Conservation (phyloP, 2,888 invertebrate species). For the Lasiommata megera region DNA sequence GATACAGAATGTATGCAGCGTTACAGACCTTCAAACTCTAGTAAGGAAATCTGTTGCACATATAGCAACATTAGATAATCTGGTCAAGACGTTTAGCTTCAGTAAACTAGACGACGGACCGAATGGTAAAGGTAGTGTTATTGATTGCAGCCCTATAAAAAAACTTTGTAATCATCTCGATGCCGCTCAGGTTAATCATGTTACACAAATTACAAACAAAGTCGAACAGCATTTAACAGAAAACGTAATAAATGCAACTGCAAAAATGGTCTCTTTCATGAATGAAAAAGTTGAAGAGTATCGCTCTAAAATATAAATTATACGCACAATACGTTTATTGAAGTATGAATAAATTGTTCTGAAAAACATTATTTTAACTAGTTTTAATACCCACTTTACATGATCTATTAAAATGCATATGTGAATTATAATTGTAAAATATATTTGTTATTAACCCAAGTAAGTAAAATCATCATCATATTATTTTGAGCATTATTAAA, state of each 20-base stretch:
- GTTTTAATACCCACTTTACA: too few species aligned
- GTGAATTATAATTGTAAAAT: too few species aligned
- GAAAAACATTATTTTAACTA: too few species aligned
- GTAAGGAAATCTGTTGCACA: constrained; percentile 36
- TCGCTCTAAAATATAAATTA: neutral
- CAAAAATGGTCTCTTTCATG: constrained; percentile 52
- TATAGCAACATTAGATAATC: constrained; percentile 20
- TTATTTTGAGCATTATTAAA: too few species aligned
- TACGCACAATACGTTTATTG: too few species aligned
- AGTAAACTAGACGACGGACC: constrained; percentile 37
- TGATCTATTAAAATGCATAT: too few species aligned
- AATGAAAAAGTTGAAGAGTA: constrained; percentile 54
- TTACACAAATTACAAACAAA: neutral
- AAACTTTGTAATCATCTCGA: neutral
- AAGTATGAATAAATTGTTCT: too few species aligned
- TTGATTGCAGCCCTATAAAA: constrained; percentile 3
- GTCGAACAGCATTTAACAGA: neutral
- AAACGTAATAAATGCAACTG: constrained; percentile 43
- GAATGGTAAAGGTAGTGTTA: constrained; percentile 28
- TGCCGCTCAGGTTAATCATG: neutral
- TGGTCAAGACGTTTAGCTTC: constrained; percentile 35
- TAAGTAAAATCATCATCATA: too few species aligned
- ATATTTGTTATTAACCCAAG: too few species aligned
- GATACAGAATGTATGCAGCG: constrained; percentile 36
- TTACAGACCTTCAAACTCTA: constrained; percentile 39